These are phyloP conservation scores for Antheraea assamensis DNA, from an alignment of 2,888 invertebrate species.

Conservation along the genomic window DNA sequence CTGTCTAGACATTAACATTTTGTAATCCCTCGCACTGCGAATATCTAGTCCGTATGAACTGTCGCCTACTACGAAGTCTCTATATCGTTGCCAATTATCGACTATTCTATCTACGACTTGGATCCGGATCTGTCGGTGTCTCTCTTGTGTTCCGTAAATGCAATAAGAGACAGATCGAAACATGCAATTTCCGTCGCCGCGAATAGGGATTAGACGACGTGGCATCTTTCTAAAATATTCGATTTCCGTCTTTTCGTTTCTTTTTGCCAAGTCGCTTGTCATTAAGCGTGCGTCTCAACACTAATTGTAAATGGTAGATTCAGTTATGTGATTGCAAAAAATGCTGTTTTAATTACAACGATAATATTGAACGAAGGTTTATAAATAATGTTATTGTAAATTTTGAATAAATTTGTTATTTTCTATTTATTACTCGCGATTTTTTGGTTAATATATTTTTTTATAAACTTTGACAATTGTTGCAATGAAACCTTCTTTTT, in stretches of 20 bases:
- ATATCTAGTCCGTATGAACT: slow-evolving; percentile 59
- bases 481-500: neutral
- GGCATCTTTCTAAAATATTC: slow-evolving; percentile 43
- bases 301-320: neutral
- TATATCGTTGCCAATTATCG: slow-evolving; percentile 64
- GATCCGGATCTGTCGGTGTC: slow-evolving; percentile 63
- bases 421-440: neutral
- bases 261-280: neutral
- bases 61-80: slow-evolving; percentile 72
- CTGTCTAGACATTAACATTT: slow-evolving; percentile 61
- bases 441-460: neutral
- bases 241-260: slow-evolving; percentile 26
- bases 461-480: neutral
- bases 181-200: slow-evolving; percentile 72
- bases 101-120: slow-evolving; percentile 63
- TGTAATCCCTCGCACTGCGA: slow-evolving; percentile 50
- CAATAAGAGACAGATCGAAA: slow-evolving; percentile 69
- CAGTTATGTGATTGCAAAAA: neutral
- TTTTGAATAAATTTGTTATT: neutral
- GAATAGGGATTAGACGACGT: slow-evolving; percentile 57
- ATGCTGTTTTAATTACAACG: neutral
- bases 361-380: neutral
- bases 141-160: slow-evolving; percentile 64
- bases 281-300: neutral
- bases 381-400: neutral